Conservation (phyloP, 2,888 invertebrate species). For the Parelbella ahira region DNA sequence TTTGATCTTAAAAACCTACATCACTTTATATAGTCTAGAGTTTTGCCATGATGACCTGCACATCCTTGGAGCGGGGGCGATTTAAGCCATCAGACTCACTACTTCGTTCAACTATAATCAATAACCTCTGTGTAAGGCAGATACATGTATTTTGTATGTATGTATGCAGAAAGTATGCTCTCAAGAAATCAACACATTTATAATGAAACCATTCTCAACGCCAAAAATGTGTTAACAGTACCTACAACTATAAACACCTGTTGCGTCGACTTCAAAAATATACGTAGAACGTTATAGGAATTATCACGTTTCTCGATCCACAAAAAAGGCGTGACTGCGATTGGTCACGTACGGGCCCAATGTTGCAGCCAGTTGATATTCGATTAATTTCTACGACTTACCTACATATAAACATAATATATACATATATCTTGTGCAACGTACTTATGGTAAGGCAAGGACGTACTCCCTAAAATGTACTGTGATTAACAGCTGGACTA, state of each 20-base stretch:
- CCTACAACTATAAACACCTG: slow-evolving; percentile 8
- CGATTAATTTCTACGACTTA: slow-evolving; percentile 11
- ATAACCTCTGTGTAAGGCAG: too few relatives aligned
- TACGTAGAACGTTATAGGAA: slow-evolving; percentile 10
- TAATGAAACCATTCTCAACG: too few relatives aligned
- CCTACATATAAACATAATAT: background rate
- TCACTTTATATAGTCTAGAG: too few relatives aligned
- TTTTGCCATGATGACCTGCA: too few relatives aligned
- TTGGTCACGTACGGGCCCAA: slow-evolving; percentile 16
- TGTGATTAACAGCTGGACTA: slow-evolving; percentile 2
- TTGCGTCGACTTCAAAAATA: slow-evolving; percentile 6
- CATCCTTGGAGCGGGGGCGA: too few relatives aligned
- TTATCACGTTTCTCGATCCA: slow-evolving; percentile 17
- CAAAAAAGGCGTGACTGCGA: slow-evolving; percentile 17
- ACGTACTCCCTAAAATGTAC: slow-evolving; percentile 1
- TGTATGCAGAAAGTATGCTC: too few relatives aligned
- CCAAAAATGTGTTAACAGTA: background rate
- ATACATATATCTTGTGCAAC: background rate
- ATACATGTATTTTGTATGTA: too few relatives aligned
- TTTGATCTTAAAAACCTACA: too few relatives aligned
- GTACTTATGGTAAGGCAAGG: slow-evolving; percentile 6
- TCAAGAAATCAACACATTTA: too few relatives aligned
- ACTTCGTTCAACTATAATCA: too few relatives aligned
- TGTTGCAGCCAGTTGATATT: slow-evolving; percentile 19
- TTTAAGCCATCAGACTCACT: too few relatives aligned